These are phyloP conservation scores for Prunella strophiata DNA, from an alignment of 2,797 vertebrate species.

Conservation along the genomic window DNA sequence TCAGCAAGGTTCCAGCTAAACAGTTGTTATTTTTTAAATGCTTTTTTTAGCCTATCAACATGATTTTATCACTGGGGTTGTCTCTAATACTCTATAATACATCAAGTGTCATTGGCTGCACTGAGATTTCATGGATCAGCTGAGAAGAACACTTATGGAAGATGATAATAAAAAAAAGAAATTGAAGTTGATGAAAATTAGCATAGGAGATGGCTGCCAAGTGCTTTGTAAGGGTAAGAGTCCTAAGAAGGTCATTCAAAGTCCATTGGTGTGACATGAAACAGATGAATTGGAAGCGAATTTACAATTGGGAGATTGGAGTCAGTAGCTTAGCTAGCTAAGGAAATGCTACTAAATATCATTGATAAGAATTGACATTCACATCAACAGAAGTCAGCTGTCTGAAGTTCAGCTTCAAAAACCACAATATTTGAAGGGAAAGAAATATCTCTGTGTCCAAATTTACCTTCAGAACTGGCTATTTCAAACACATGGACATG, in stretches of 20 bases:
- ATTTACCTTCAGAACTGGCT: neutral
- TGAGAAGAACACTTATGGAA: neutral
- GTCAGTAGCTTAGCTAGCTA: neutral
- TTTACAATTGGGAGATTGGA: neutral
- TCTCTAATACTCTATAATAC: neutral
- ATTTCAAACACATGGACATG: neutral
- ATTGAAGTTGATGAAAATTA: neutral
- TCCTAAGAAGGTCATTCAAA: neutral
- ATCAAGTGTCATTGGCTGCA: neutral
- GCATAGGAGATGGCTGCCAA: neutral
- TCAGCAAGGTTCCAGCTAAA: neutral
- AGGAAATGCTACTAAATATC: slow-evolving; percentile 13
- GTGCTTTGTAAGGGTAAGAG: neutral
- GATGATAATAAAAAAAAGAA: neutral
- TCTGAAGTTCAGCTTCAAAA: neutral
- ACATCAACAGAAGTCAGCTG: neutral
- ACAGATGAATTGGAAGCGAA: neutral
- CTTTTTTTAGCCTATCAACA: neutral
- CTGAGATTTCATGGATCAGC: neutral
- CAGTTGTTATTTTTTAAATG: neutral
- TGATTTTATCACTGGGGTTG: neutral
- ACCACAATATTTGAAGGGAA: neutral
- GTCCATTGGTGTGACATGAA: neutral
- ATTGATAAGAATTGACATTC: slow-evolving; percentile 3
- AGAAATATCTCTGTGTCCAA: neutral